Base-by-base conservation (phyloP, 2,888 invertebrate species). In the Cremastinae sp. region DNA sequence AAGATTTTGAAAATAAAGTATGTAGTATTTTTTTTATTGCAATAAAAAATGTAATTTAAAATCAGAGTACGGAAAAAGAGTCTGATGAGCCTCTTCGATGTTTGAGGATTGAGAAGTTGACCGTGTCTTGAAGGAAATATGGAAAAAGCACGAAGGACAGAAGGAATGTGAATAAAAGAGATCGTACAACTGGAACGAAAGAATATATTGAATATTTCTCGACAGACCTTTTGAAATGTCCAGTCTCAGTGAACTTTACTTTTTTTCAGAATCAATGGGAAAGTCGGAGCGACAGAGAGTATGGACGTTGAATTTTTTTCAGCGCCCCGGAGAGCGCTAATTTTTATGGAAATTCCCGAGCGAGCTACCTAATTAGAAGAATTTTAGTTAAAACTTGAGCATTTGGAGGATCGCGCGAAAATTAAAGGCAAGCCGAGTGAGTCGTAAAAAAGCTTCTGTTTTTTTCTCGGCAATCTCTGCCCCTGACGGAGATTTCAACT, bases 291-390 rank as follows among this genome's bases (percentile, higher is more conserved):
- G 14, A 43, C 53, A 16, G n/a, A n/a, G n/a, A 41, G 28, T 20
- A n/a, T n/a, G n/a, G 53, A 8, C 28, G 22, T 28, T 64, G 39
- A 12, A 41, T 65, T 8, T 51, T 12, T 14, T 16, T 5, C 22
- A 41, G 4, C 14, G 1, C 75, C 72, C 70, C 69, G 53, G 61
- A 56, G 68, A 64, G 47, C 28, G 22, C 14, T 41, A 22, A 65
- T 41, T 65, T 75, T 81, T 79, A 84, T 83, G 83, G 79, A 81
- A 83, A 84, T 85, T 83, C 78, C 74, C 56, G 80, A 80, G 79
- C 75, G 79, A 79, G 78, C 80, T 83, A 82, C 83, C 84, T 84
- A 85, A 84, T 85, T 12, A 62, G 37, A 82, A 81, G 80, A 82
- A 81, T 76, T 82, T 82, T 82, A 80, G 49, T 14, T 70, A 43